Conservation (phyloP, 2,888 invertebrate species). For the Seladonia tumulorum region DNA sequence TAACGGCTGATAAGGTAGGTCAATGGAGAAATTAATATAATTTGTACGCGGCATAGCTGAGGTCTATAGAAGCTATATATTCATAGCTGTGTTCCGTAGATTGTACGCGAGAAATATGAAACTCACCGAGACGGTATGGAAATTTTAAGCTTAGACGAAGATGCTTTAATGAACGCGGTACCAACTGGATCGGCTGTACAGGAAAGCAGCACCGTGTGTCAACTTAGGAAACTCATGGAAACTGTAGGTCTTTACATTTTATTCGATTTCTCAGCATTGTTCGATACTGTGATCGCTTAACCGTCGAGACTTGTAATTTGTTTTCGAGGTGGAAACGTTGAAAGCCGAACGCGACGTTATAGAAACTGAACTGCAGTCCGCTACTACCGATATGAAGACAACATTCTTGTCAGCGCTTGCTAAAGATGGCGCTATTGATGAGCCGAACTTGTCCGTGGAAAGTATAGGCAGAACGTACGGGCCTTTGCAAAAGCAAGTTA, state of each 20-base stretch:
- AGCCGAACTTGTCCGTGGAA: constrained; percentile 89
- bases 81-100: constrained; percentile 80
- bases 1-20: constrained; percentile 87
- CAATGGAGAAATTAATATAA: not conserved
- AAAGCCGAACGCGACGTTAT: constrained; percentile 96
- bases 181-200: constrained; percentile 88
- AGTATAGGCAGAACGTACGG: constrained; percentile 91
- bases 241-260: constrained; percentile 84
- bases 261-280: not conserved
- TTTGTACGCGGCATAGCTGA: not conserved
- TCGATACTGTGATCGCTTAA: not conserved
- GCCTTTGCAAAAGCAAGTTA: constrained; percentile 91
- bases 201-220: constrained; percentile 87
- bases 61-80: no score
- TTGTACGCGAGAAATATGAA: constrained; percentile 94
- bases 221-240: constrained; percentile 92
- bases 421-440: constrained; percentile 92
- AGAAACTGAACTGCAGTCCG: constrained; percentile 93
- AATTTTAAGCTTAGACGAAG: constrained; percentile 91
- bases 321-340: constrained; percentile 89
- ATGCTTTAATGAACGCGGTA: constrained; percentile 89
- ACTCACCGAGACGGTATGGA: constrained; percentile 91
- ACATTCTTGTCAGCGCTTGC: constrained; percentile 91
- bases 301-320: not conserved
- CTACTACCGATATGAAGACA: constrained; percentile 92